These are phyloP conservation scores for Ptilonorhynchus violaceus DNA, from an alignment of 2,113 vertebrate species.

Conservation along the genomic window DNA sequence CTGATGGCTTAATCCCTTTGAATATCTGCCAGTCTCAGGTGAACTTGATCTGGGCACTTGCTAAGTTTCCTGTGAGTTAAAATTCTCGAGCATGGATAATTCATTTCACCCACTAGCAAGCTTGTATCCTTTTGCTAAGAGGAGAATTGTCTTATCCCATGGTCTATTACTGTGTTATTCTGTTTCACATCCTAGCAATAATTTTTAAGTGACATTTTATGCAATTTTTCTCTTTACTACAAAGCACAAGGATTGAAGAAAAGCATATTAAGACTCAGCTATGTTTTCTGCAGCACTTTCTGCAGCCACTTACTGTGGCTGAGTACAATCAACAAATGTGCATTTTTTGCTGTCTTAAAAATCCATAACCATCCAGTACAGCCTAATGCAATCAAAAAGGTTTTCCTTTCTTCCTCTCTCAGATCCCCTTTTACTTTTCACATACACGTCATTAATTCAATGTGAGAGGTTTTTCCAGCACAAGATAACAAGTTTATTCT, in stretches of 20 bases:
- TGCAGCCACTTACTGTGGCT: neutral
- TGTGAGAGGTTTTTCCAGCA: neutral
- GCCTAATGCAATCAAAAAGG: neutral
- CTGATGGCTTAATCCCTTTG: neutral
- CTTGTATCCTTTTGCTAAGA: neutral
- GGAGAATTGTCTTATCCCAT: neutral
- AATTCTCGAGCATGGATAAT: neutral
- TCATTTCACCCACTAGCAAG: neutral
- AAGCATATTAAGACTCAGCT: neutral
- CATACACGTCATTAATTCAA: neutral
- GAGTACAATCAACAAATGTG: neutral
- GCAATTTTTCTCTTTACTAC: neutral
- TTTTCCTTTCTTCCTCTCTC: neutral
- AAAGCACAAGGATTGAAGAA: neutral
- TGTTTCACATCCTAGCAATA: neutral
- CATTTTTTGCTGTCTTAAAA: neutral
- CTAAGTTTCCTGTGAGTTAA: neutral
- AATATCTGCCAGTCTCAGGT: neutral
- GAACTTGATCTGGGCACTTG: neutral
- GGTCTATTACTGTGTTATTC: neutral
- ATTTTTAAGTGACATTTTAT: neutral
- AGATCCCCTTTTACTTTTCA: neutral
- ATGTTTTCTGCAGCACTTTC: neutral
- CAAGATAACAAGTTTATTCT: neutral
- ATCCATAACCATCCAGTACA: neutral